Percentiles rank a stretch among this genome's conserved stretches.
Conservation (phyloP, 2,797 vertebrate genomes). For the Lutjanus argentimaculatus region DNA sequence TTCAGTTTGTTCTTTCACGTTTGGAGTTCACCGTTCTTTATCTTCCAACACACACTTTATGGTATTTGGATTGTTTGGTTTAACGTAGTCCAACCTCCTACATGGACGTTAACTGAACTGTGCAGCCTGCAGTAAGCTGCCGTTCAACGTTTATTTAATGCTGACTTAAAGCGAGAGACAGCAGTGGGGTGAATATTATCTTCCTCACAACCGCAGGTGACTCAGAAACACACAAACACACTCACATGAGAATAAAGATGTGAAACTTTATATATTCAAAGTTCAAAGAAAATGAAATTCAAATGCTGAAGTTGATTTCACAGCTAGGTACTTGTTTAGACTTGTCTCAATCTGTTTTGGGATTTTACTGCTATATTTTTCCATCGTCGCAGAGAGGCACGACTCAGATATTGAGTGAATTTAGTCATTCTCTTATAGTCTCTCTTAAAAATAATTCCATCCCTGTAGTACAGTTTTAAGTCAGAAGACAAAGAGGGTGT, state of each 20-base stretch:
- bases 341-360: conserved; percentile 22
- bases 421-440: neutral
- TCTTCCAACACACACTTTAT: conserved; percentile 1
- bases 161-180: conserved; percentile 69
- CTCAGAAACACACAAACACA: conserved; percentile 74
- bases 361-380: conserved; percentile 4
- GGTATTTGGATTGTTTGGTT: too few relatives aligned
- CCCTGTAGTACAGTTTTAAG: too few relatives aligned
- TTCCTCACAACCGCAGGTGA: conserved; percentile 74
- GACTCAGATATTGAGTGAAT: neutral
- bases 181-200: conserved; percentile 65
- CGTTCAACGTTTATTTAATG: conserved; percentile 29
- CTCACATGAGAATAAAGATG: conserved; percentile 71
- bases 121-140: neutral
- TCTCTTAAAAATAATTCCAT: too few relatives aligned
- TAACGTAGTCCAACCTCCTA: neutral
- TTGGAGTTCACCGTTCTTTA: neutral
- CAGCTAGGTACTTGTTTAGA: conserved; percentile 22
- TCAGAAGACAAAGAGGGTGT: too few relatives aligned
- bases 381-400: neutral
- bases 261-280: conserved; percentile 78
- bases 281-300: conserved; percentile 80
- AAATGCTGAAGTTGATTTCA: conserved; percentile 48
- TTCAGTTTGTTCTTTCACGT: neutral
- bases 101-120: neutral